These are phyloP conservation scores for Lasioglossum albipes DNA, from an alignment of 1,140 invertebrate species.

Conservation along the genomic window DNA sequence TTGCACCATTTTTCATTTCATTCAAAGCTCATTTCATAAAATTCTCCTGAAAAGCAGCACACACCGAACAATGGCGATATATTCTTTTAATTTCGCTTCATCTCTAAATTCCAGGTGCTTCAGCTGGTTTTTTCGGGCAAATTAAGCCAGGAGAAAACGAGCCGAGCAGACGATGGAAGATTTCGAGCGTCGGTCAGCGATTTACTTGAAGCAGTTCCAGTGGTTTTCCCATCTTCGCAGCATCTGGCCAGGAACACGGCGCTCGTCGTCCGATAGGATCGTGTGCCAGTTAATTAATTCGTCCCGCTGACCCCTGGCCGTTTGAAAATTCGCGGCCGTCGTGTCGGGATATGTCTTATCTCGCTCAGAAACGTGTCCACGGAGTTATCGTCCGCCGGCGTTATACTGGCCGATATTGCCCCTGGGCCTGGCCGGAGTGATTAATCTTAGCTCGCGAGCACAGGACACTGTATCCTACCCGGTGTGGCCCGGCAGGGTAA, in stretches of 20 bases:
- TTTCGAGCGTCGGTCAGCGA: too few relatives aligned
- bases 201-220: not conserved
- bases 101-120: too few relatives aligned
- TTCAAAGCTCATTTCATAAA: too few relatives aligned
- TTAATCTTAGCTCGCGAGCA: conserved; percentile 71
- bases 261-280: not conserved
- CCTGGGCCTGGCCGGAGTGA: conserved; percentile 63
- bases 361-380: conserved; percentile 51
- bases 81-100: too few relatives aligned
- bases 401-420: conserved; percentile 63
- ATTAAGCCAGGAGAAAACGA: too few relatives aligned
- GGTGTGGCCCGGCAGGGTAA: conserved; percentile 69
- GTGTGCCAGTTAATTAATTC: conserved; percentile 46
- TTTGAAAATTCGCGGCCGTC: conserved; percentile 57
- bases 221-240: not conserved
- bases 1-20: too few relatives aligned
- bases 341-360: conserved; percentile 55
- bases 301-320: not conserved
- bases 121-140: too few relatives aligned
- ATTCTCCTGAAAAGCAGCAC: too few relatives aligned
- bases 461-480: conserved; percentile 54
- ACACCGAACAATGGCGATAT: too few relatives aligned
- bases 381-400: conserved; percentile 58
- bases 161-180: too few relatives aligned
- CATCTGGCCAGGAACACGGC: not conserved